These are phyloP conservation scores for Conistra vaccinii DNA, from an alignment of 2,888 invertebrate genomes.

Conservation along the genomic window DNA sequence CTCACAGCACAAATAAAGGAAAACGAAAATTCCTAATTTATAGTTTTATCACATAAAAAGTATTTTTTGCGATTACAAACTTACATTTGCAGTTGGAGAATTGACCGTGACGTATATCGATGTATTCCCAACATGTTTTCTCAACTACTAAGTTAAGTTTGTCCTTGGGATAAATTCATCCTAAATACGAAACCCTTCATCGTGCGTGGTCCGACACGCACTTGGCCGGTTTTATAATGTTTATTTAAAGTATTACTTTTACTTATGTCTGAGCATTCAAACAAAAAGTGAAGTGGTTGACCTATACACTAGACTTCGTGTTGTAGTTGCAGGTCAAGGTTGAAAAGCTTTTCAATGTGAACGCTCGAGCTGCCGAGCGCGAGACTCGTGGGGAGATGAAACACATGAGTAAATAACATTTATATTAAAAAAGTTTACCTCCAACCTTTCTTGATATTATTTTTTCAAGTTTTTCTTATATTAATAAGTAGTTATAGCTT, in stretches of 20 bases:
- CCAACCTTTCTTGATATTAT: neutral
- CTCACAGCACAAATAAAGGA: too few relatives aligned
- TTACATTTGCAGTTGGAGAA: too few relatives aligned
- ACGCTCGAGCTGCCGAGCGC: constrained; percentile 5
- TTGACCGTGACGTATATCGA: too few relatives aligned
- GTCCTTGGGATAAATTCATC: too few relatives aligned
- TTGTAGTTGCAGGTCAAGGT: constrained; percentile 36
- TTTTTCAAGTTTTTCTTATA: neutral
- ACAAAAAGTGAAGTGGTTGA: constrained; percentile 44
- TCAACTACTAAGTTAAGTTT: too few relatives aligned
- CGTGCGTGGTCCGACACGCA: too few relatives aligned
- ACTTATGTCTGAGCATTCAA: constrained; percentile 2
- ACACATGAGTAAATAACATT: neutral
- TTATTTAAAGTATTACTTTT: constrained; percentile 1
- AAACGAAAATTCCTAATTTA: too few relatives aligned
- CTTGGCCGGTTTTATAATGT: too few relatives aligned
- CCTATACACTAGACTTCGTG: constrained; percentile 10
- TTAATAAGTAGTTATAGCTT: neutral
- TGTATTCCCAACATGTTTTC: too few relatives aligned
- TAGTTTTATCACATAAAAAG: too few relatives aligned
- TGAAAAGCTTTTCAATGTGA: constrained; percentile 34
- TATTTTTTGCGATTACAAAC: too few relatives aligned
- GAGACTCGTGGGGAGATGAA: constrained; percentile 1
- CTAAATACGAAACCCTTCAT: too few relatives aligned
- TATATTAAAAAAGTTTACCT: neutral